Percentiles rank a stretch among this genome's conserved stretches.
phyloP scores from a whole-genome alignment of 1,140 invertebrate species.

The Bathynomus jamesi region DNA sequence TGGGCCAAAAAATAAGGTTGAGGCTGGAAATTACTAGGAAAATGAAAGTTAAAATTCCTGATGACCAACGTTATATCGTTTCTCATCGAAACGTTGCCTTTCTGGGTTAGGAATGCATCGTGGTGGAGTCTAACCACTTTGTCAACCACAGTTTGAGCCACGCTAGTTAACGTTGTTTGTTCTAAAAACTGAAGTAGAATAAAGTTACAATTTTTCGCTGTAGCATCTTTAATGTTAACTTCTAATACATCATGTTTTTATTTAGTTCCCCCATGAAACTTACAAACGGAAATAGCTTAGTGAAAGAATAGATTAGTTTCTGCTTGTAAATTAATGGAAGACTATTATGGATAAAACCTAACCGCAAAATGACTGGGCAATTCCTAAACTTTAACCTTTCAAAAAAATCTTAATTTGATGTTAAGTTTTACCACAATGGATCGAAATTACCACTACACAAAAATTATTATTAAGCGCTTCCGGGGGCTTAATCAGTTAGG shows the following conservation, averaged over 20 bases:
- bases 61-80: slow-evolving; percentile 79
- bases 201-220: not conserved
- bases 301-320: too few species aligned
- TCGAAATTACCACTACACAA: too few species aligned
- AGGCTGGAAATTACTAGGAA: not conserved
- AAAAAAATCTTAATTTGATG: too few species aligned
- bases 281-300: not conserved
- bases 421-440: too few species aligned
- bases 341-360: too few species aligned
- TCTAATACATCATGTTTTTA: not conserved
- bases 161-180: slow-evolving; percentile 68
- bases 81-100: slow-evolving; percentile 45
- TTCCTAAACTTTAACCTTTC: too few species aligned
- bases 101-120: slow-evolving; percentile 57
- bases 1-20: slow-evolving; percentile 11
- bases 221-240: not conserved
- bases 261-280: too few species aligned
- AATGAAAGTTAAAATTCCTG: slow-evolving; percentile 71
- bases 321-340: too few species aligned
- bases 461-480: too few species aligned
- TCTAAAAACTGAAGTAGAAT: slow-evolving; percentile 59
- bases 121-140: slow-evolving; percentile 76
- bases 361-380: too few species aligned
- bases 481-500: too few species aligned
- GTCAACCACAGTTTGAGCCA: slow-evolving; percentile 78